phyloP scores from a whole-genome alignment of 2,797 vertebrate species.

The Telmatherina bonti region DNA sequence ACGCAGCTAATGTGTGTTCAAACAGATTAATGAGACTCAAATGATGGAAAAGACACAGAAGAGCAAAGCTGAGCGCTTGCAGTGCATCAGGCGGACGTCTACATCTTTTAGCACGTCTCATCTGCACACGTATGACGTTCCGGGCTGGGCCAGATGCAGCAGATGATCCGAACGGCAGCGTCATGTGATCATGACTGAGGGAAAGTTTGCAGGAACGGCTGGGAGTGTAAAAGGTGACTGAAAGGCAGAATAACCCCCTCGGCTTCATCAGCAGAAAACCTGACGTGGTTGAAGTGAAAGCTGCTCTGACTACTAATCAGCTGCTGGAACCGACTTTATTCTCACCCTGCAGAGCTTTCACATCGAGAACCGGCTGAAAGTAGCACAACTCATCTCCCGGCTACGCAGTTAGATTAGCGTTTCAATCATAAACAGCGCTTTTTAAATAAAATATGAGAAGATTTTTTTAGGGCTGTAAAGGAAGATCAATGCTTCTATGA shows the following conservation, averaged over 20 bases:
- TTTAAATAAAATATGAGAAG: slow-evolving; percentile 11
- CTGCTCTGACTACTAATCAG: slow-evolving; percentile 55
- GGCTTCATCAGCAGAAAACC: slow-evolving; percentile 47
- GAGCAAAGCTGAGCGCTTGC: background rate
- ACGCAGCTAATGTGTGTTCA: slow-evolving; percentile 26
- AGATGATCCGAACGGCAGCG: slow-evolving; percentile 22
- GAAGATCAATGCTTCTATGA: slow-evolving; percentile 13
- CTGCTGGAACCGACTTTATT: slow-evolving; percentile 4
- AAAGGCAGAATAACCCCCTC: slow-evolving; percentile 19
- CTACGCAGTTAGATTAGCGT: slow-evolving; percentile 5
- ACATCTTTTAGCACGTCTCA: background rate
- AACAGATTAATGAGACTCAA: too few species aligned
- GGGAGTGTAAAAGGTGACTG: slow-evolving; percentile 21
- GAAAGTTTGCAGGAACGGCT: background rate
- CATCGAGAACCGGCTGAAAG: background rate
- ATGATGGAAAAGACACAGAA: background rate
- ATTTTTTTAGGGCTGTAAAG: background rate
- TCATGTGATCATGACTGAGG: slow-evolving; percentile 11
- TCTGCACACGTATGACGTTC: background rate
- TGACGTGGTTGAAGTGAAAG: slow-evolving; percentile 21
- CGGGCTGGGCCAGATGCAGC: background rate
- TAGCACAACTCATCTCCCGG: slow-evolving; percentile 5
- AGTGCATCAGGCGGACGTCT: background rate
- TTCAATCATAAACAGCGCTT: slow-evolving; percentile 7
- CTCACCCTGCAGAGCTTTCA: slow-evolving; percentile 26